These are phyloP conservation scores for Stomatorhinus ivindoensis DNA, from an alignment of 2,113 vertebrate genomes.

Conservation along the genomic window DNA sequence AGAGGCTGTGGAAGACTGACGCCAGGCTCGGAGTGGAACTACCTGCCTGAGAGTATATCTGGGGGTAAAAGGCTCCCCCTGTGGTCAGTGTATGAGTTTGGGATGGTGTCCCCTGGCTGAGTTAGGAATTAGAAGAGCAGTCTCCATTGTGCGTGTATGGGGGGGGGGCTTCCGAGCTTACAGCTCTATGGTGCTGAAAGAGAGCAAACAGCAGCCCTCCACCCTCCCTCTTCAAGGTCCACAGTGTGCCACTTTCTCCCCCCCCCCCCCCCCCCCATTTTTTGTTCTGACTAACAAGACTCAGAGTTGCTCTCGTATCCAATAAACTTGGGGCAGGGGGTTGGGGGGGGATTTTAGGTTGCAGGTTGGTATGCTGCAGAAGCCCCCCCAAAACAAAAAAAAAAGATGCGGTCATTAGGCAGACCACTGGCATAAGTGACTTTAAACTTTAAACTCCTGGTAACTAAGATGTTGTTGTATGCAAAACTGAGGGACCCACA, in stretches of 20 bases:
- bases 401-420: neutral
- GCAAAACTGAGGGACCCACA: neutral
- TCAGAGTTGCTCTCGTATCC: slow-evolving; percentile 61
- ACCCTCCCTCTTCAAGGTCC: slow-evolving; percentile 38
- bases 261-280: slow-evolving; percentile 28
- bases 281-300: slow-evolving; percentile 62
- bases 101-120: neutral
- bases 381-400: neutral
- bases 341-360: slow-evolving; percentile 17
- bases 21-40: neutral
- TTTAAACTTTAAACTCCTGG: neutral
- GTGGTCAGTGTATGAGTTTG: neutral
- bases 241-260: slow-evolving; percentile 32
- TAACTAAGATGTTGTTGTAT: neutral
- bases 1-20: neutral
- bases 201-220: slow-evolving; percentile 46
- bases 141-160: neutral
- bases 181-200: slow-evolving; percentile 40
- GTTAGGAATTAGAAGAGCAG: neutral
- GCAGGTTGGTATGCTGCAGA: neutral
- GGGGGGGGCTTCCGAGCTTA: slow-evolving; percentile 25
- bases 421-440: neutral
- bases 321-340: slow-evolving; percentile 45
- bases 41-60: neutral
- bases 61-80: neutral